Conservation (phyloP, 2,888 invertebrate species). For the Pterostichus madidus region DNA sequence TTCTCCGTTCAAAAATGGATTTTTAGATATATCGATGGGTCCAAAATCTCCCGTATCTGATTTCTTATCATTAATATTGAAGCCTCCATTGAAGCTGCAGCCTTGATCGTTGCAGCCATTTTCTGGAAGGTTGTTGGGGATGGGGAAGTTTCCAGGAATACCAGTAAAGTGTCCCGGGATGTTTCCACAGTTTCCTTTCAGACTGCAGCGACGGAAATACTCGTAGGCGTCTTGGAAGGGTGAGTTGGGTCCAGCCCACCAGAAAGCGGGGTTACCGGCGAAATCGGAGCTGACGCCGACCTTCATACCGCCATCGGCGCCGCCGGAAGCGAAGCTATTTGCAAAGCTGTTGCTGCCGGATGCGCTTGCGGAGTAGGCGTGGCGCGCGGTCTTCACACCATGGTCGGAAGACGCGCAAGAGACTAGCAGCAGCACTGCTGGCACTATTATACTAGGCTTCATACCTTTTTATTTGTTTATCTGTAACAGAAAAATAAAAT, state of each 20-base stretch:
- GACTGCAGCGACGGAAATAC: conserved; percentile 74
- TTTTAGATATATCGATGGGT: conserved; percentile 72
- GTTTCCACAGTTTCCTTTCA: conserved; percentile 72
- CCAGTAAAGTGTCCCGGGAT: conserved; percentile 68
- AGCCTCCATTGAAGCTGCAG: conserved; percentile 59
- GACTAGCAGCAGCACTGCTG: conserved; percentile 56
- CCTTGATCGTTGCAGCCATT: conserved; percentile 61
- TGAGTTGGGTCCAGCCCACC: conserved; percentile 82
- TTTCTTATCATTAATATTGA: conserved; percentile 53
- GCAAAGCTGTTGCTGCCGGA: conserved; percentile 57
- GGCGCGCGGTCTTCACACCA: conserved; percentile 48
- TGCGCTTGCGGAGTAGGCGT: conserved; percentile 48
- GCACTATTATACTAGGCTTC: conserved; percentile 34
- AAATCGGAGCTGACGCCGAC: conserved; percentile 74
- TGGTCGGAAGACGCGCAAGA: conserved; percentile 17
- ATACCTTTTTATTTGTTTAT: conserved; percentile 34
- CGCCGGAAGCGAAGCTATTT: conserved; percentile 5
- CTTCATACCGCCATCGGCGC: conserved; percentile 67
- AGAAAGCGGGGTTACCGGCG: conserved; percentile 76
- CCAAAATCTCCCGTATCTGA: conserved; percentile 34
- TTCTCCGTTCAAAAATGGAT: conserved; percentile 74
- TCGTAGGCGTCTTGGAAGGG: conserved; percentile 79
- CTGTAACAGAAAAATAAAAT: conserved; percentile 15
- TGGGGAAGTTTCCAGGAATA: conserved; percentile 27
- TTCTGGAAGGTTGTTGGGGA: conserved; percentile 58